These are phyloP conservation scores for Thecocarcelia acutangulata DNA, from an alignment of 2,888 invertebrate genomes.

Conservation along the genomic window DNA sequence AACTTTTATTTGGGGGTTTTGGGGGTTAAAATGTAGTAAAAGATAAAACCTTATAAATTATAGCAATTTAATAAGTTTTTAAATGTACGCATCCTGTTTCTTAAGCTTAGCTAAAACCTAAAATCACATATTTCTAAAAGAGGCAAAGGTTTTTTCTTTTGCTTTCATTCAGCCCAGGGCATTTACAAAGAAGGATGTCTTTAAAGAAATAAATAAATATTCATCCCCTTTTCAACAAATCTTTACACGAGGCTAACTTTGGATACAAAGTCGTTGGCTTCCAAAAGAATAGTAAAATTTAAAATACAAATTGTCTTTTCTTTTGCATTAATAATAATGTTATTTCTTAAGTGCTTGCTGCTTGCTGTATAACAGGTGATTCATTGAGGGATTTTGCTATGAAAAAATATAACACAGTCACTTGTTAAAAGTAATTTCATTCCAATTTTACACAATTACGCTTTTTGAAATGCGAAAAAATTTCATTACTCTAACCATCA, in stretches of 20 bases:
- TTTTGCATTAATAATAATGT: no score
- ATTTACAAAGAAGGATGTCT: not conserved
- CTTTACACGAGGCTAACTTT: constrained; percentile 8
- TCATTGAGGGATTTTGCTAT: no score
- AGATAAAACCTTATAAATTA: constrained; percentile 80
- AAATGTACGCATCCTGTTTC: constrained; percentile 77
- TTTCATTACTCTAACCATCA: no score
- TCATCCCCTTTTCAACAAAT: constrained; percentile 26
- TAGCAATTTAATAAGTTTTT: constrained; percentile 80
- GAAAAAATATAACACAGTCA: no score
- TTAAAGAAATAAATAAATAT: constrained; percentile 25
- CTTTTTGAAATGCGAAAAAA: no score
- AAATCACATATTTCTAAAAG: constrained; percentile 58
- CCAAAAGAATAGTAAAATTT: no score
- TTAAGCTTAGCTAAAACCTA: constrained; percentile 57
- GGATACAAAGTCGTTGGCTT: not conserved
- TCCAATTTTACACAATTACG: no score
- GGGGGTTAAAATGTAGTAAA: constrained; percentile 15
- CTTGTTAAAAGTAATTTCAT: no score
- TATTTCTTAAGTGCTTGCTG: no score
- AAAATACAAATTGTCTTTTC: not conserved
- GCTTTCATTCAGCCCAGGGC: constrained; percentile 1
- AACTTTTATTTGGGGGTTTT: not conserved
- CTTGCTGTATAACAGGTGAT: no score
- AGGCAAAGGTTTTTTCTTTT: constrained; percentile 45